Evolutionary conservation across 2,888 invertebrate genomes (phyloP), one percentile per base, ranked within the genome.

Genomic region (Tillus elongatus): DNA sequence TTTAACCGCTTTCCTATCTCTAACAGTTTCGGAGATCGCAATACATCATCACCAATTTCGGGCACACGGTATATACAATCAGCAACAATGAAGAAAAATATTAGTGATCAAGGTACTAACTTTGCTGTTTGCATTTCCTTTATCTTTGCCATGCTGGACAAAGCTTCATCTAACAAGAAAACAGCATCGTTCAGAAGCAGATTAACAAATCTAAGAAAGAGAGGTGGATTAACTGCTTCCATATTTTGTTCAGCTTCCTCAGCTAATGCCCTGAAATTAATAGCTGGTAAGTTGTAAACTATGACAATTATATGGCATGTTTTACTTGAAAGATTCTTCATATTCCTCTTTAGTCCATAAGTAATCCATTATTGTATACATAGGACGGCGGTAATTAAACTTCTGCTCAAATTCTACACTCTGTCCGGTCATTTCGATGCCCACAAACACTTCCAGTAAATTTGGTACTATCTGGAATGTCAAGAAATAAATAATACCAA

Each of bases 121-220:
- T 79, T 79, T 4, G 81, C 77, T 45, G 79, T 71, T 61, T 90
- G 83, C 67, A 90, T 71, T 46, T 85, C 85, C 37, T 83, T 77
- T 40, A 95, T 76, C 61, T 90, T 86, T 34, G 86, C 81, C 83
- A 95, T 87, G 59, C 89, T 88, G 2, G 82, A 74, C 9, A 90
- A 71, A 0, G 92, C 91, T 60, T 96, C 95, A 60, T 95, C 93
- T 44, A 98, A 64, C 9, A 98, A 70, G 61, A 88, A 97, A 19
- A 95, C 93, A 36, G 95, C 93, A 69, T 98, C 97, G 60, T 98
- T 98, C 63, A 97, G 93, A 10, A 98, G 71, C 44, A 98, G 73
- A 70, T 98, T 98, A 24, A 96, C 81, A 60, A 98, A 98, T 32
- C 93, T 77, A 30, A 97, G 71, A 66, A 96, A 97, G 41, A 95